Conservation (phyloP, 2,888 invertebrate species). For the Hyposoter dolosus region DNA sequence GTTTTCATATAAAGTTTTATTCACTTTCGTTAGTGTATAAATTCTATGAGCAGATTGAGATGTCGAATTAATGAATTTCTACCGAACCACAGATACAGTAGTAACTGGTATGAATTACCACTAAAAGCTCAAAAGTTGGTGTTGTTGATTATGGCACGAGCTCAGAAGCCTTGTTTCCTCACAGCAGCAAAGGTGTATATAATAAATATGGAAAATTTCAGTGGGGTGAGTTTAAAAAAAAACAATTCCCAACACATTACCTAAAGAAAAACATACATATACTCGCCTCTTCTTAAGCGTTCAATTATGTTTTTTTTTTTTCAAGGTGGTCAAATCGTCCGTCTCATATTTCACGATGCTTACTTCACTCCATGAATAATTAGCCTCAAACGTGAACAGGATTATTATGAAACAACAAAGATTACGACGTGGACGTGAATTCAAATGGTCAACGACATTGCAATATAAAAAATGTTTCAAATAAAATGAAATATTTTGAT, state of each 20-base stretch:
- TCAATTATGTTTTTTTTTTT: not conserved
- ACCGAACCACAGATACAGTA: slow-evolving; percentile 18
- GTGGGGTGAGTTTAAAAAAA: slow-evolving; percentile 31
- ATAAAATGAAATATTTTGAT: not conserved
- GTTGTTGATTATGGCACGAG: not conserved
- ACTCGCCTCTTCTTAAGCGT: not conserved
- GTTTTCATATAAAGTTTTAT: not conserved
- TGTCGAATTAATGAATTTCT: not conserved
- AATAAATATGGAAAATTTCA: slow-evolving; percentile 43
- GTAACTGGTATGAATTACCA: slow-evolving; percentile 31
- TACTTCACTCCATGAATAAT: slow-evolving; percentile 22
- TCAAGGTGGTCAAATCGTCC: slow-evolving; percentile 34
- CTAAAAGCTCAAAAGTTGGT: not conserved
- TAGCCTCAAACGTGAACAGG: not conserved
- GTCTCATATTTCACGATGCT: slow-evolving; percentile 42
- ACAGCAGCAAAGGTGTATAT: slow-evolving; percentile 38
- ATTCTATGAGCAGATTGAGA: not conserved
- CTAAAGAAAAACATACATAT: not conserved
- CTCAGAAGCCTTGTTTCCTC: not conserved
- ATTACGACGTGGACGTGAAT: not conserved
- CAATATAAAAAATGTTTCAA: not conserved
- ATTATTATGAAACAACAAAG: not conserved
- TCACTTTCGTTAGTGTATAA: not conserved
- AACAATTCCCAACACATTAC: not conserved
- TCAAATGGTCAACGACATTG: not conserved